phyloP scores from a whole-genome alignment of 2,797 vertebrate genomes.

The Echeneis naucrates region DNA sequence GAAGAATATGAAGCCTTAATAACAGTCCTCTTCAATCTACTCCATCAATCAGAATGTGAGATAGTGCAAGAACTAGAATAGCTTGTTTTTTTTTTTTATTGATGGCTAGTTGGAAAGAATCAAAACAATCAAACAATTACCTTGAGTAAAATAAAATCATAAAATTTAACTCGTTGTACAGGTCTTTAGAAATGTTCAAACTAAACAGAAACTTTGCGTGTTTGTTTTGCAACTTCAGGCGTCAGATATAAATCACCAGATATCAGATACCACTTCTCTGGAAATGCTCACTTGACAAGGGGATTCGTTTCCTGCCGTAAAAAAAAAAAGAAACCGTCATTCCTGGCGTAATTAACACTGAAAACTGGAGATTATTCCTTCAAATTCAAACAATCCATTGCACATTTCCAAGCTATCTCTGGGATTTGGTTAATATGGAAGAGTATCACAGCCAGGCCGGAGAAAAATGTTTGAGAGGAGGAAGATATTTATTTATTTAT shows the following conservation, averaged over 20 bases:
- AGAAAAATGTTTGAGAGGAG: too few relatives aligned
- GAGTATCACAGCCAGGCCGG: too few relatives aligned
- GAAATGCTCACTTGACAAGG: neutral
- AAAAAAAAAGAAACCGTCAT: neutral
- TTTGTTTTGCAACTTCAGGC: too few relatives aligned
- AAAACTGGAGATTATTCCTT: neutral
- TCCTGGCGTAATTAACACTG: neutral
- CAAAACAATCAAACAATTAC: too few relatives aligned
- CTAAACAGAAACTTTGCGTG: neutral
- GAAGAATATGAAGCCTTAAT: neutral
- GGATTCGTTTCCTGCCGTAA: neutral
- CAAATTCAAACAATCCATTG: too few relatives aligned
- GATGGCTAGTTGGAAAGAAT: neutral
- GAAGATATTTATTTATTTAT: too few relatives aligned
- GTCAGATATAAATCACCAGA: too few relatives aligned
- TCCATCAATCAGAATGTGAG: neutral
- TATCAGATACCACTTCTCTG: neutral
- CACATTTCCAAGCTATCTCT: neutral
- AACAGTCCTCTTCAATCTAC: neutral
- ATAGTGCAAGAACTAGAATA: conserved; percentile 6
- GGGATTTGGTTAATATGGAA: conserved; percentile 16
- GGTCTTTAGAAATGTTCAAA: neutral
- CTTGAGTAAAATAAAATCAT: too few relatives aligned
- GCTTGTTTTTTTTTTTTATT: conserved; percentile 36
- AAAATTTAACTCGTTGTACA: too few relatives aligned